phyloP scores from a whole-genome alignment of 1,140 invertebrate species.

The Trachymyrmex septentrionalis region DNA sequence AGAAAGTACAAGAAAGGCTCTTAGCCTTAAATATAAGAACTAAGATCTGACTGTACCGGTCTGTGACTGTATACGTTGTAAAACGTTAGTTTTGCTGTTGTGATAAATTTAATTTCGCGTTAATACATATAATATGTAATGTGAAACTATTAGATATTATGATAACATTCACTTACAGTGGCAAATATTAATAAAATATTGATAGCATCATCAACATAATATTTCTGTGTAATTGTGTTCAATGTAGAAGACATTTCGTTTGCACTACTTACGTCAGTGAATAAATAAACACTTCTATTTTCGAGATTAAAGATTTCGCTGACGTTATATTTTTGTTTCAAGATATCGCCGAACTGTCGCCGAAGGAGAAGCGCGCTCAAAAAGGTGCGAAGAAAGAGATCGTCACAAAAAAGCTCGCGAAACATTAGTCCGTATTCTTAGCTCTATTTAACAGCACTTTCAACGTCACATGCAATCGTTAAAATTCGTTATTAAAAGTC shows the following conservation, averaged over 20 bases:
- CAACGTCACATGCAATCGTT: constrained; percentile 53
- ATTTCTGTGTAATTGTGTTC: background rate
- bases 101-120: background rate
- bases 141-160: background rate
- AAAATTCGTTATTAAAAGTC: constrained; percentile 20
- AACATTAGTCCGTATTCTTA: constrained; percentile 65
- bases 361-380: constrained; percentile 1
- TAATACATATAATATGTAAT: background rate
- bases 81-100: background rate
- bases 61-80: background rate
- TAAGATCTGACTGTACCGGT: too few species aligned
- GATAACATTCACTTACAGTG: background rate
- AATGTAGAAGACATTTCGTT: background rate
- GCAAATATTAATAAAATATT: background rate
- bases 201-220: background rate
- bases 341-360: constrained; percentile 51
- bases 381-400: background rate
- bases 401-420: constrained; percentile 55
- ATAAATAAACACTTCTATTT: constrained; percentile 69
- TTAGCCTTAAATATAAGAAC: too few species aligned
- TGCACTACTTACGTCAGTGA: constrained; percentile 66
- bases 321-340: constrained; percentile 69
- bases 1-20: too few species aligned
- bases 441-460: constrained; percentile 54
- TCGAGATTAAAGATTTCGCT: constrained; percentile 69